Evolutionary conservation across 2,113 vertebrate species (phyloP).

Genomic region (Vulpes lagopus): DNA sequence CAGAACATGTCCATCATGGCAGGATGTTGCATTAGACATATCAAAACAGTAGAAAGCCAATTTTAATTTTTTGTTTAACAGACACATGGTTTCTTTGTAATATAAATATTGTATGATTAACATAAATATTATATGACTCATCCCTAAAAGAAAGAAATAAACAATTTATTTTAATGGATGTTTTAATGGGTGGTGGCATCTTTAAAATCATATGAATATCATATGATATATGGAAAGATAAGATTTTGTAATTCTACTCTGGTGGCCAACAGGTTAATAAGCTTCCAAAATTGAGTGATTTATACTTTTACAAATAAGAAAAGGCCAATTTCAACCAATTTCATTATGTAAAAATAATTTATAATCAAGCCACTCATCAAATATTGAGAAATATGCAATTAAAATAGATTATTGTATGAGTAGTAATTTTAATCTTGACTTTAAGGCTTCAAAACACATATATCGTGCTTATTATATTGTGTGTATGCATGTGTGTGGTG

Average conservation of each 20-base stretch:
- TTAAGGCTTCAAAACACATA: not conserved
- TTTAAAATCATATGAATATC: not conserved
- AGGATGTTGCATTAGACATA: not conserved
- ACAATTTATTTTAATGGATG: not conserved
- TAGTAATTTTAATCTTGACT: slow-evolving; percentile 15
- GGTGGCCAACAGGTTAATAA: not conserved
- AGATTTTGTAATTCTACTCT: not conserved
- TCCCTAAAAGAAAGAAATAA: not conserved
- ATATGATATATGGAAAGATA: not conserved
- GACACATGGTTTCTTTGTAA: not conserved
- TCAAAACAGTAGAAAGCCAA: not conserved
- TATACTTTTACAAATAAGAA: not conserved
- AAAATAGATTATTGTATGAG: not conserved
- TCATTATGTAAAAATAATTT: slow-evolving; percentile 7
- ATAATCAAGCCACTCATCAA: not conserved
- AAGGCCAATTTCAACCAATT: slow-evolving; percentile 3
- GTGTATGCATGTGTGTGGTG: not conserved
- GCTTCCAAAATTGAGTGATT: slow-evolving; percentile 11
- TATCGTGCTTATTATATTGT: not conserved
- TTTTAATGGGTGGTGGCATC: not conserved
- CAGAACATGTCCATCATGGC: not conserved
- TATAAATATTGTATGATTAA: not conserved
- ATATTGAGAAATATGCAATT: not conserved
- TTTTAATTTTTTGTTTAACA: not conserved
- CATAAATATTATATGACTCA: not conserved